Percentiles rank a stretch among this genome's conserved stretches.
Conservation (phyloP, 2,888 invertebrate species). For the Rhimphoctona megacephalus region DNA sequence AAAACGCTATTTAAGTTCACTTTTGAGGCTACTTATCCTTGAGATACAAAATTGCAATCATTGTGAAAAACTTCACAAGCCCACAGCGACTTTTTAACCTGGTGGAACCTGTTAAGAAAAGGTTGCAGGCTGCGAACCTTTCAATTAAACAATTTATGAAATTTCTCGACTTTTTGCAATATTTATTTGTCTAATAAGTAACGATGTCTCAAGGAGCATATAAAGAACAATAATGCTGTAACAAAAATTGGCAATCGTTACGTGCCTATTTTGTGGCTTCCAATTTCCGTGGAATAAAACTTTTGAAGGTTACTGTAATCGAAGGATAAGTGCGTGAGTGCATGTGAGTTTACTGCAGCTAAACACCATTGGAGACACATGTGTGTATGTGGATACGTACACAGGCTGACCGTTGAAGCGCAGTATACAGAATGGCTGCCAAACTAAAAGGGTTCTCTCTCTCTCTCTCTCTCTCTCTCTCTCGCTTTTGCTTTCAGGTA, state of each 20-base stretch:
- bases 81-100: no score
- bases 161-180: neutral
- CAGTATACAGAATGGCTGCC: constrained; percentile 20
- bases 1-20: no score
- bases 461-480: neutral
- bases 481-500: constrained; percentile 40
- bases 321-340: constrained; percentile 7
- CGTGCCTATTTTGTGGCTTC: neutral
- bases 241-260: neutral
- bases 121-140: no score
- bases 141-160: no score
- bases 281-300: neutral
- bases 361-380: neutral
- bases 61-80: no score
- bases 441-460: constrained; percentile 40
- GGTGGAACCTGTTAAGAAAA: no score
- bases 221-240: neutral
- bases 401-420: neutral
- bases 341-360: constrained; percentile 8
- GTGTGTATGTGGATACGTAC: neutral
- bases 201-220: no score
- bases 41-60: no score
- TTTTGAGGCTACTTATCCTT: no score
- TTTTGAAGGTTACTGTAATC: constrained; percentile 9
- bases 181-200: neutral